Evolutionary conservation across 2,888 invertebrate species (phyloP).

Genomic region (Chymomyza caudatula): DNA sequence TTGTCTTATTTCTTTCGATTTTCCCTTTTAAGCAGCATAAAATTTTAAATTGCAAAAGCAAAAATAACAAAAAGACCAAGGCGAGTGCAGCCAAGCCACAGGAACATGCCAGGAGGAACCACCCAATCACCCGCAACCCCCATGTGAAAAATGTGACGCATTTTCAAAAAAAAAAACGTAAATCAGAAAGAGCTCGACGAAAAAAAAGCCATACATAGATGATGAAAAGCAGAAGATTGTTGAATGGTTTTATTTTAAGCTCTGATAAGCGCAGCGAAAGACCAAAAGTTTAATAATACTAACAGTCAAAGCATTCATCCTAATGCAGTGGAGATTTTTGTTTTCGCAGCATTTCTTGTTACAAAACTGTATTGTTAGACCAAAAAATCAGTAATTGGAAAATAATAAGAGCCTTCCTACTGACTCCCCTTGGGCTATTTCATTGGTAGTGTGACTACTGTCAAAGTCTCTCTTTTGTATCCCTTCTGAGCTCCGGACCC

Average conservation of each 20-base stretch:
- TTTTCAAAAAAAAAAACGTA: slow-evolving; percentile 17
- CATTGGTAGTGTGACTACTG: too few species aligned
- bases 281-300: slow-evolving; percentile 1
- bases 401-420: too few species aligned
- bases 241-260: not conserved
- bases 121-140: not conserved
- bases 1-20: slow-evolving; percentile 3
- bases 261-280: slow-evolving; percentile 11
- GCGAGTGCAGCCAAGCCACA: not conserved
- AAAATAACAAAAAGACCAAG: slow-evolving; percentile 6
- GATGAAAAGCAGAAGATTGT: slow-evolving; percentile 16
- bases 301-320: too few species aligned
- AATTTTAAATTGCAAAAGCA: slow-evolving; percentile 30
- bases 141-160: slow-evolving; percentile 25
- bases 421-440: too few species aligned
- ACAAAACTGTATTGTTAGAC: too few species aligned
- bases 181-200: slow-evolving; percentile 25
- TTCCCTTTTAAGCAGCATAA: slow-evolving; percentile 19
- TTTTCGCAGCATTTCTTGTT: too few species aligned
- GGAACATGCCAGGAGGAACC: slow-evolving; percentile 13
- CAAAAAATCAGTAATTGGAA: too few species aligned
- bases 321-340: too few species aligned
- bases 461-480: too few species aligned
- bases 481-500: too few species aligned
- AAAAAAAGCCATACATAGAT: slow-evolving; percentile 37